Evolutionary conservation across 2,888 invertebrate species (phyloP).

Genomic region (Lysandra bellargus): DNA sequence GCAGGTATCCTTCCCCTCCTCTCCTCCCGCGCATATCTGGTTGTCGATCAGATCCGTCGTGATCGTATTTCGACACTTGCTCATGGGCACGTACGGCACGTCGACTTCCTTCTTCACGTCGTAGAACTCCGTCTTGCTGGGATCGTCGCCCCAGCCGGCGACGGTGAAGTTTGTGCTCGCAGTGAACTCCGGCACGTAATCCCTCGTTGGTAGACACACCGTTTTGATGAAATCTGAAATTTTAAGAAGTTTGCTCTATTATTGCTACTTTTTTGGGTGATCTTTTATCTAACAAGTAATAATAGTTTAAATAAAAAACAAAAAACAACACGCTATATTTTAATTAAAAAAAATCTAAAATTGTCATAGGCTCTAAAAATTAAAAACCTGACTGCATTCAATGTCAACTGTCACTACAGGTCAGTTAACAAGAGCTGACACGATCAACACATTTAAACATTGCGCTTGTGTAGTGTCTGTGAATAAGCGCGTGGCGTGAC

Average conservation of each 20-base stretch:
- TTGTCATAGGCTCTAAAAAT: no score
- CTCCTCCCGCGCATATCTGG: slow-evolving; percentile 42
- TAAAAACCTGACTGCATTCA: no score
- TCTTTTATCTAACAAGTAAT: not conserved
- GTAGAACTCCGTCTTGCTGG: slow-evolving; percentile 39
- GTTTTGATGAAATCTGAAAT: slow-evolving; percentile 55
- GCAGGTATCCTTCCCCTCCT: slow-evolving; percentile 67
- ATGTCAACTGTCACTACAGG: no score
- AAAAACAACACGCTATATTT: no score
- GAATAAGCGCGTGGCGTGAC: no score
- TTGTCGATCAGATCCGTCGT: slow-evolving; percentile 32
- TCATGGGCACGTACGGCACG: slow-evolving; percentile 41
- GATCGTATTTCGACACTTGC: slow-evolving; percentile 36
- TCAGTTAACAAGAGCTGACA: no score
- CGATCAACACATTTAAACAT: no score
- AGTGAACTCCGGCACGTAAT: slow-evolving; percentile 41
- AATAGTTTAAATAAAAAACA: no score
- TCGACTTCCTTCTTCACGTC: slow-evolving; percentile 45
- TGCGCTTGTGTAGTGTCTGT: no score
- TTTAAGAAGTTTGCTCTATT: not conserved
- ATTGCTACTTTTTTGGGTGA: not conserved
- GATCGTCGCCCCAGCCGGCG: slow-evolving; percentile 68
- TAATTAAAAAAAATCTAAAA: no score
- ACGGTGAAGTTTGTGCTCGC: slow-evolving; percentile 45
- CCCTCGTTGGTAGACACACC: slow-evolving; percentile 49